Conservation (phyloP, 2,888 invertebrate species). For the Cephus rjabovi region DNA sequence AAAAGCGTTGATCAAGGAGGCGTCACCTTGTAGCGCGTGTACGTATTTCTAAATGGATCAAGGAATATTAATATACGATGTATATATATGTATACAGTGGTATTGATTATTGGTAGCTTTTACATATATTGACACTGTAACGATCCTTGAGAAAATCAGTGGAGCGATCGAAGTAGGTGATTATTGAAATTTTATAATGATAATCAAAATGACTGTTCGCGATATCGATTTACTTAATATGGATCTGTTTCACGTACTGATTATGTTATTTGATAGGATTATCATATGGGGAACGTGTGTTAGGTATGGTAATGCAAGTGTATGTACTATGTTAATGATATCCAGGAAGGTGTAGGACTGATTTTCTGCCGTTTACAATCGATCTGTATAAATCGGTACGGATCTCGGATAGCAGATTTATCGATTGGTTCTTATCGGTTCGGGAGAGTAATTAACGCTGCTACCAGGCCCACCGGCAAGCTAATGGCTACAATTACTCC, state of each 20-base stretch:
- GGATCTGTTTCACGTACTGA: background rate
- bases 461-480: constrained; percentile 33
- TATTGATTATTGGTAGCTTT: background rate
- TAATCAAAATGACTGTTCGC: background rate
- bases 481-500: constrained; percentile 31
- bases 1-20: constrained; percentile 20
- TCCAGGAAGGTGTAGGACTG: background rate
- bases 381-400: constrained; percentile 21
- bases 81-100: no score
- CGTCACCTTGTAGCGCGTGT: background rate
- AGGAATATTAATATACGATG: background rate
- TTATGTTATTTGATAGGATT: background rate
- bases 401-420: constrained; percentile 19
- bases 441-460: constrained; percentile 41
- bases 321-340: background rate
- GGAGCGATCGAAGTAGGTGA: background rate
- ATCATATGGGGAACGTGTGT: no score
- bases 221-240: background rate
- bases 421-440: constrained; percentile 34
- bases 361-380: constrained; percentile 3
- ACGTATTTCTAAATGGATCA: background rate
- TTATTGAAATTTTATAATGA: background rate
- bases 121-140: background rate
- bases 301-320: no score
- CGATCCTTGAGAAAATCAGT: background rate